A percentile compares a stretch with the other conserved stretches of the same genome.
Conservation (phyloP, 2,888 invertebrate genomes). For the Minunthozetes semirufus region DNA sequence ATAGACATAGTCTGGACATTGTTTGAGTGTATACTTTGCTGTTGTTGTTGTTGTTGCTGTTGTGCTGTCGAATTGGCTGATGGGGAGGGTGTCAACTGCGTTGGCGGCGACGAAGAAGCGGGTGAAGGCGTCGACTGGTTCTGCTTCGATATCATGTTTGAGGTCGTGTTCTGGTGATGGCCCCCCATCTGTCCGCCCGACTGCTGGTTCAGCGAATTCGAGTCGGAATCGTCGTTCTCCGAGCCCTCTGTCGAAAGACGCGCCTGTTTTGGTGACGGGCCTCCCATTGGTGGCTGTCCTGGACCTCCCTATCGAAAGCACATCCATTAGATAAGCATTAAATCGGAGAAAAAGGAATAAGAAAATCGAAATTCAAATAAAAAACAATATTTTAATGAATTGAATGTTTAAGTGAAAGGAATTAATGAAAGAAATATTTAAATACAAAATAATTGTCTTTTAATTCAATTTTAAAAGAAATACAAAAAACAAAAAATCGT, state of each 20-base stretch:
- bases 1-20: neutral
- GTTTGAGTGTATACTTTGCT: slow-evolving; percentile 32
- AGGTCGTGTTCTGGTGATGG: neutral
- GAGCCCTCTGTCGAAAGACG: slow-evolving; percentile 33
- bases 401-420: neutral
- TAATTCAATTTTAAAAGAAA: too few species aligned
- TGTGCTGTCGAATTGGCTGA: neutral
- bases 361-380: neutral
- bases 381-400: neutral
- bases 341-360: neutral
- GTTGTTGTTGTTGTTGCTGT: neutral
- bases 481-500: neutral
- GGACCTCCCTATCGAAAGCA: neutral
- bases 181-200: too few species aligned
- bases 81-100: neutral
- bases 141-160: slow-evolving; percentile 25
- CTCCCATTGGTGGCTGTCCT: slow-evolving; percentile 6
- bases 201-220: slow-evolving; percentile 10
- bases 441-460: too few species aligned
- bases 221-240: slow-evolving; percentile 13
- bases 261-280: slow-evolving; percentile 32
- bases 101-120: slow-evolving; percentile 31
- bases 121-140: slow-evolving; percentile 33
- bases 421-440: too few species aligned
- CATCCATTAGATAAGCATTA: neutral